phyloP scores from a whole-genome alignment of 2,797 vertebrate genomes.

The Bufotes viridis region DNA sequence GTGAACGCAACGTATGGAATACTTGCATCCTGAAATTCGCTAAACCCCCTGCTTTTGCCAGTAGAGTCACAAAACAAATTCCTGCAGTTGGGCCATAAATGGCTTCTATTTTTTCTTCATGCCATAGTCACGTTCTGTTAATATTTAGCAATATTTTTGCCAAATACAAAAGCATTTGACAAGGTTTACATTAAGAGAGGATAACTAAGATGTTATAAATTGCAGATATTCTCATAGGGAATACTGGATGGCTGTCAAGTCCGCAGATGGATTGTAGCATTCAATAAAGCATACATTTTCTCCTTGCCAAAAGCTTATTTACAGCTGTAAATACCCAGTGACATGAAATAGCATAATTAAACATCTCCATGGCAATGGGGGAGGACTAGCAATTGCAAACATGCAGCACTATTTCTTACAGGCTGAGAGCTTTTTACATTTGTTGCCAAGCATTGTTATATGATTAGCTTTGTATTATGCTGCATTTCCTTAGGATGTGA shows the following conservation, averaged over 20 bases:
- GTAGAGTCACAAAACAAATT: neutral
- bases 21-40: neutral
- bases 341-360: constrained; percentile 54
- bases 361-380: constrained; percentile 48
- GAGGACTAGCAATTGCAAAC: constrained; percentile 35
- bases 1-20: neutral
- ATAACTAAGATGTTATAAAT: constrained; percentile 13
- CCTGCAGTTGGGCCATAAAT: neutral
- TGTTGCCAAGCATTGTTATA: constrained; percentile 53
- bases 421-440: neutral
- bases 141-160: neutral
- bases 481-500: constrained; percentile 42
- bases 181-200: no score
- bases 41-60: neutral
- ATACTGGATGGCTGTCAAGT: constrained; percentile 38
- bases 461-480: constrained; percentile 30
- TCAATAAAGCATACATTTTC: constrained; percentile 38
- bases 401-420: constrained; percentile 30
- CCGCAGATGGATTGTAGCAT: constrained; percentile 49
- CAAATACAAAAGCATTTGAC: neutral
- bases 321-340: constrained; percentile 51
- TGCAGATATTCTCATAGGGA: constrained; percentile 6
- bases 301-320: constrained; percentile 53
- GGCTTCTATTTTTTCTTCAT: neutral
- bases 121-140: neutral